Evolutionary conservation across 2,888 invertebrate species (phyloP).

Genomic region (Agonum fuliginosum): DNA sequence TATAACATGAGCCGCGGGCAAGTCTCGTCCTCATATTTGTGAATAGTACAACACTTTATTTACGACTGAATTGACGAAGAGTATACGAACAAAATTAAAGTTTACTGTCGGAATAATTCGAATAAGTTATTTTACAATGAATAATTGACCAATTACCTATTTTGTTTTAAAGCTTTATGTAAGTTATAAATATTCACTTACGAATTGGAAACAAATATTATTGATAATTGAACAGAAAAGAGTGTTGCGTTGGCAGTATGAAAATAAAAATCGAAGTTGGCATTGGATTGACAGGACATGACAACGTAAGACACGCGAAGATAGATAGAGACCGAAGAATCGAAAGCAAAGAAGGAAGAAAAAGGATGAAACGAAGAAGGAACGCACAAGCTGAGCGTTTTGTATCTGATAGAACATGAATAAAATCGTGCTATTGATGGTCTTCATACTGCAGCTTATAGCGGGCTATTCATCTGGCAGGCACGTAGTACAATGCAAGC

Average conservation of each 20-base stretch:
- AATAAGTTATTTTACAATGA: too few species aligned
- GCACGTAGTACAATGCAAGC: slow-evolving; percentile 48
- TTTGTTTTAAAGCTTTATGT: too few species aligned
- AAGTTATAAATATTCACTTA: too few species aligned
- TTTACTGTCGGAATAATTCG: too few species aligned
- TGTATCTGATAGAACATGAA: slow-evolving; percentile 50
- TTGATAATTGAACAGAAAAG: too few species aligned
- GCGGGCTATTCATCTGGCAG: slow-evolving; percentile 41
- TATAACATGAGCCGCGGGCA: too few species aligned
- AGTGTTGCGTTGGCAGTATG: slow-evolving; percentile 25
- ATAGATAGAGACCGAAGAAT: not conserved
- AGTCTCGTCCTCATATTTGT: too few species aligned
- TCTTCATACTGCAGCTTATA: slow-evolving; percentile 47
- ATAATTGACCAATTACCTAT: too few species aligned
- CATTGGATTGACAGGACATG: slow-evolving; percentile 28
- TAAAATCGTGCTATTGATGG: slow-evolving; percentile 53
- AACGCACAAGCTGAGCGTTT: not conserved
- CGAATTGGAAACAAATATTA: too few species aligned
- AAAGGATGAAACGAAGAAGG: not conserved
- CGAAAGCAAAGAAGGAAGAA: not conserved
- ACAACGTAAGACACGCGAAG: not conserved
- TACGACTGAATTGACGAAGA: too few species aligned
- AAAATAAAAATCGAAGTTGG: slow-evolving; percentile 22
- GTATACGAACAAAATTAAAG: too few species aligned
- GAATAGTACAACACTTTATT: too few species aligned